Evolutionary conservation across 2,797 vertebrate species (phyloP).

Genomic region (Sebastes flavidus): DNA sequence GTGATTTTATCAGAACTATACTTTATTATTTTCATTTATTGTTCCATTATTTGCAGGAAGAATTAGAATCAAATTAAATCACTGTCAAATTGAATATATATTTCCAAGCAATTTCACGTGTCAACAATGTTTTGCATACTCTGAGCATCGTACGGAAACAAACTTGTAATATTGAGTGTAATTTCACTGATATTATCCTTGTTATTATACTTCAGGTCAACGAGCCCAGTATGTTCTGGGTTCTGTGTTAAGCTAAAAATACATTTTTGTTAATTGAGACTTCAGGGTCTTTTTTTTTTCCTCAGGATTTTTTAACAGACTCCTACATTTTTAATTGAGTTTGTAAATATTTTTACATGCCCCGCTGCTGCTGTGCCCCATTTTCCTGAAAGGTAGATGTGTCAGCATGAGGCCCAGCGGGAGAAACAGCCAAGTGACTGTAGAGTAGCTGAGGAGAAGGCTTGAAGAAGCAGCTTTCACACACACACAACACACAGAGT

Average conservation of each 20-base stretch:
- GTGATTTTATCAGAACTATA: neutral
- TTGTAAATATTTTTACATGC: constrained; percentile 49
- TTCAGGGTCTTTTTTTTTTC: neutral
- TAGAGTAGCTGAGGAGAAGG: constrained; percentile 9
- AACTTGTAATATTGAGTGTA: neutral
- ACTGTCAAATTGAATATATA: neutral
- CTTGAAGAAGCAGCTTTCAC: neutral
- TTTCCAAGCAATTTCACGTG: too few species aligned
- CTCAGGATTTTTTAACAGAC: constrained; percentile 19
- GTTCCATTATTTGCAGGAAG: neutral
- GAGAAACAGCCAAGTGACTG: constrained; percentile 32
- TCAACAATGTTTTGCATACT: neutral
- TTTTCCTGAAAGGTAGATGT: constrained; percentile 55
- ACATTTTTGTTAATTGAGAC: neutral
- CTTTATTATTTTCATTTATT: neutral
- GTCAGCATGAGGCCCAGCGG: constrained; percentile 39
- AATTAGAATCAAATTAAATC: neutral
- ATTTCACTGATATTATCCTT: neutral
- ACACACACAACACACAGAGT: constrained; percentile 1
- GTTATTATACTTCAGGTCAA: neutral
- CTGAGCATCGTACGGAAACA: neutral
- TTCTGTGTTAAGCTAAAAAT: constrained; percentile 6
- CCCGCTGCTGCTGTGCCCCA: constrained; percentile 30
- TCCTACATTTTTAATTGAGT: constrained; percentile 45
- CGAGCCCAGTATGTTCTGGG: neutral